Conservation (phyloP, 2,888 invertebrate genomes). For the Flexamia atlantica region DNA sequence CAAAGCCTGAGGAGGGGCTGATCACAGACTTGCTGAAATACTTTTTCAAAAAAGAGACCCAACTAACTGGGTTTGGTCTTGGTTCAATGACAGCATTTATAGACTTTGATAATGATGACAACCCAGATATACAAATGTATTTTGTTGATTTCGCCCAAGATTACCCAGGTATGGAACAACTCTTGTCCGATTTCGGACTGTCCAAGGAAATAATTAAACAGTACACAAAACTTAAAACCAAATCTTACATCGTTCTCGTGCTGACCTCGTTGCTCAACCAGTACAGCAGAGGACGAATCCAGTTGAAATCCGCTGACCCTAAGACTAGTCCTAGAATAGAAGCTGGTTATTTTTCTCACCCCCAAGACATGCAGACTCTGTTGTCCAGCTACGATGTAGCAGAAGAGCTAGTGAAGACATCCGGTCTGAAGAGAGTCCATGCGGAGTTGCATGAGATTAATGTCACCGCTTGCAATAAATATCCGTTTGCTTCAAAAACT, state of each 20-base stretch:
- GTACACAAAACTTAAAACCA: conserved; percentile 78
- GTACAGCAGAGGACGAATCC: conserved; percentile 68
- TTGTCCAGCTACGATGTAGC: conserved; percentile 68
- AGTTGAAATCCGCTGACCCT: conserved; percentile 67
- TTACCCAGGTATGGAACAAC: conserved; percentile 69
- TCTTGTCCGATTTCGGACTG: conserved; percentile 73
- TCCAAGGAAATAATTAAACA: conserved; percentile 76
- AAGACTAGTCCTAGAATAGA: conserved; percentile 67
- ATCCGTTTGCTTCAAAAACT: conserved; percentile 59
- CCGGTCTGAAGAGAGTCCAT: conserved; percentile 68
- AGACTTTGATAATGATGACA: conserved; percentile 67
- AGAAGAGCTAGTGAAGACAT: conserved; percentile 69
- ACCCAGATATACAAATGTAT: conserved; percentile 72
- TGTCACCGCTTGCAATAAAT: conserved; percentile 77
- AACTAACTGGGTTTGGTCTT: conserved; percentile 20
- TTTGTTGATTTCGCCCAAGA: conserved; percentile 70
- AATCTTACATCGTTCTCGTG: conserved; percentile 75
- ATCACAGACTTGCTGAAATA: neutral
- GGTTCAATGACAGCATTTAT: conserved; percentile 74
- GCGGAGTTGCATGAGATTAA: conserved; percentile 75
- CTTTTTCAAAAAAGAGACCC: neutral
- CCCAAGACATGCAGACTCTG: conserved; percentile 66
- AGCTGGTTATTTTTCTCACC: conserved; percentile 67
- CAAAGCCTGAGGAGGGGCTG: neutral
- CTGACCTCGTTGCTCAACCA: conserved; percentile 69